Base-by-base conservation (phyloP, 2,113 vertebrate genomes). In the Ascaphus truei region DNA sequence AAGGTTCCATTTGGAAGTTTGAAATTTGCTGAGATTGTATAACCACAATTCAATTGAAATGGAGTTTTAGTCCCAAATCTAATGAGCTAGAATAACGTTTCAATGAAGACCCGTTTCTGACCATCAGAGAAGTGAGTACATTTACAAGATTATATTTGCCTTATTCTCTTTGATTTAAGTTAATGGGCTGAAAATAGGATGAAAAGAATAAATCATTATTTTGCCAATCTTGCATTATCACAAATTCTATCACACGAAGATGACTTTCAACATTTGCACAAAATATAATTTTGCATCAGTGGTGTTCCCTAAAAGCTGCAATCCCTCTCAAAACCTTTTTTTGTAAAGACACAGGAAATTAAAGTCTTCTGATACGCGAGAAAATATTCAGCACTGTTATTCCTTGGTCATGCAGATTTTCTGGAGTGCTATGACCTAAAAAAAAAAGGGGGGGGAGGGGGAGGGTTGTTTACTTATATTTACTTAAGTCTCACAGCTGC, bases 81-180 rank as follows among this genome's bases (percentile, higher is more conserved):
- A 66, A 66, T 66, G 63, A 37, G 11, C 34, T 26, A 56, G 50
- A 56, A 56, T 51, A 55, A 56, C 26, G 27, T n/a, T 66, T 66
- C 36, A 66, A 66, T 66, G 50, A 66, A 66, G 50, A 41, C 36
- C 51, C 36, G 41, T 53, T 31, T 27, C 63, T 55, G 8, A 4
- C 48, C 50, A 41, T 55, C 63, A 56, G 36, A 16, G 36, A 55
- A 66, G 25, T 20, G 11, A n/a, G 37, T 22, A 30, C 51, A 43
- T 33, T 20, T 66, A n/a, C n/a, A n/a, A 25, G 53, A 39, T n/a
- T 7, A 55, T 25, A 16, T 43, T 29, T 30, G 11, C 34, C 26
- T 39, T 27, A 3, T 23, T 30, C 37, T 30, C 25, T 41, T 31
- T 23, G 63, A 41, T 41, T 50, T 55, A 37, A 15, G 51, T 33